A percentile compares a stretch with the other conserved stretches of the same genome.
These are phyloP conservation scores for Bimastos eiseni DNA, from an alignment of 2,888 invertebrate species.

Conservation along the genomic window DNA sequence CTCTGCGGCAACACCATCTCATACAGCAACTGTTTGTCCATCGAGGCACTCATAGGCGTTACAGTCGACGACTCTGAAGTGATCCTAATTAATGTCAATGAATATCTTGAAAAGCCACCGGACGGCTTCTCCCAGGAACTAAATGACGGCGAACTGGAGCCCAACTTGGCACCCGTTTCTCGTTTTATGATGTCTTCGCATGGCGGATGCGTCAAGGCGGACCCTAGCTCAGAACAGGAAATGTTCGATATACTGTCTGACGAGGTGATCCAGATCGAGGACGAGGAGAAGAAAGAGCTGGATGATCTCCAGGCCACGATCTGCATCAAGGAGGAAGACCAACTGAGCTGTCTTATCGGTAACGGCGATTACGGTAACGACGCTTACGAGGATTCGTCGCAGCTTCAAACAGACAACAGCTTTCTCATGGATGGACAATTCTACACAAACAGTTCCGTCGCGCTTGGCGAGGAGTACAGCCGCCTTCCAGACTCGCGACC, in stretches of 20 bases:
- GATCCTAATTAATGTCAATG: slow-evolving; percentile 20
- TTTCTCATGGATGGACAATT: slow-evolving; percentile 1
- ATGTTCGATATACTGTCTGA: slow-evolving; percentile 18
- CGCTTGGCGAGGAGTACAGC: background rate
- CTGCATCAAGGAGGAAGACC: slow-evolving; percentile 22
- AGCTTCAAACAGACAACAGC: background rate
- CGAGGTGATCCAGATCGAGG: slow-evolving; percentile 14
- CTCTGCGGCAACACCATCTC: slow-evolving; percentile 18
- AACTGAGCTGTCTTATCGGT: background rate
- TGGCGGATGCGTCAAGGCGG: background rate
- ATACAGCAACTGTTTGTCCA: background rate
- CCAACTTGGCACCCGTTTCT: background rate
- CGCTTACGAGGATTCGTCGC: background rate
- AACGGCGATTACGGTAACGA: background rate
- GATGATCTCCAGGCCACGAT: background rate
- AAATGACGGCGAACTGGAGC: background rate
- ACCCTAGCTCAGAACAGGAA: background rate
- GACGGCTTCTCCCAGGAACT: background rate
- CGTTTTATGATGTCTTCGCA: background rate
- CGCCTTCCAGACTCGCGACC: background rate
- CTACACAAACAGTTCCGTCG: background rate
- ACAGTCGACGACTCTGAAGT: slow-evolving; percentile 27
- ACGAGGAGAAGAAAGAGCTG: slow-evolving; percentile 20
- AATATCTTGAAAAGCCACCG: background rate
- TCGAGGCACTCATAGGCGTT: slow-evolving; percentile 26